Evolutionary conservation across 2,888 invertebrate genomes (phyloP), one percentile per base, ranked within the genome.

Genomic region (Amphimallon solstitiale): DNA sequence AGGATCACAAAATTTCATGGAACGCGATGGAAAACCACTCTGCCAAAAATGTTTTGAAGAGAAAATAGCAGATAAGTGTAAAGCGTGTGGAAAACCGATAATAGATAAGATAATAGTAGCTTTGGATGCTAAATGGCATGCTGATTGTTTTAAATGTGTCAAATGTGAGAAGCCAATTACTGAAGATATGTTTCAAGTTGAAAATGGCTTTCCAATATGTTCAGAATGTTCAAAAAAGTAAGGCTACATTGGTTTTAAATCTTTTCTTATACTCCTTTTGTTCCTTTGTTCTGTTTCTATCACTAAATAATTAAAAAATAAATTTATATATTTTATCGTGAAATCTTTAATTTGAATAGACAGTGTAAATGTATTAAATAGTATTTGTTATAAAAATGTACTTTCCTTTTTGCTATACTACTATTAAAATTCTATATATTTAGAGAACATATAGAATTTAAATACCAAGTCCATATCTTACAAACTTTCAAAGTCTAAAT

Each of bases 111-210:
- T 91, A 49, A 93, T 97, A 78, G 92, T 95, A 56, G 97, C 97
- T 23, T 86, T 97, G 67, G 93, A 93, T 79, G 90, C 90, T 73
- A 96, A 97, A 82, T 98, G 97, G 97, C 97, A 98, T 77, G 89
- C 94, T 71, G 92, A 94, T 74, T 98, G 97, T 84, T 98, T 98
- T 86, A 94, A 93, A 78, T 98, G 97, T 87, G 89, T 91, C 23
- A 67, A 60, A 65, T 67, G 65, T 29, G 60, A 43, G 7, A 56
- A 60, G 29, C 48, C 54, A n/a, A 65, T 67, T 74, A 89, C 89
- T 65, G 90, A 91, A 69, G 86, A 67, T 34, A 51, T 61, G 45
- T 67, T 67, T 52, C 60, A 61, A 48, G 65, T 67, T 15, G 67
- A 65, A 61, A 38, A 65, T 12, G 64, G 51, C 23, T 46, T 63